phyloP scores from a whole-genome alignment of 2,888 invertebrate species.

The Allacma fusca region DNA sequence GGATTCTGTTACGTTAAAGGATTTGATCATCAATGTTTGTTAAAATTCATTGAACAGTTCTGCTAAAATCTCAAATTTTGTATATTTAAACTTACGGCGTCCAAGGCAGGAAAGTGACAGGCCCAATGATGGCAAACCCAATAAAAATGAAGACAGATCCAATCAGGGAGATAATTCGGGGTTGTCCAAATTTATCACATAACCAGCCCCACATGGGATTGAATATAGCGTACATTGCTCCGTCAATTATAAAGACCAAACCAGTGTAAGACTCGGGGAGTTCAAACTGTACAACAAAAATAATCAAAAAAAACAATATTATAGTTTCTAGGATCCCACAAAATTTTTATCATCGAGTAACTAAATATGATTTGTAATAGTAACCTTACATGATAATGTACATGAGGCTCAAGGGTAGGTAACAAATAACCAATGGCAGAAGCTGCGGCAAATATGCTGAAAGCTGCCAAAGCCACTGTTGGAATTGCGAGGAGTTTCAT shows the following conservation, averaged over 20 bases:
- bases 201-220: slow-evolving; percentile 83
- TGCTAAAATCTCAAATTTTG: too few species aligned
- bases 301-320: neutral
- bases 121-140: slow-evolving; percentile 81
- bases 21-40: slow-evolving; percentile 74
- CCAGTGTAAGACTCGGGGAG: slow-evolving; percentile 62
- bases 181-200: slow-evolving; percentile 75
- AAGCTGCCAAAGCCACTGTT: slow-evolving; percentile 75
- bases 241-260: slow-evolving; percentile 79
- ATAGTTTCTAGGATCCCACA: slow-evolving; percentile 1
- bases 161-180: slow-evolving; percentile 74
- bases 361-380: too few species aligned
- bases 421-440: slow-evolving; percentile 87
- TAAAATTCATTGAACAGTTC: slow-evolving; percentile 74
- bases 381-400: slow-evolving; percentile 69
- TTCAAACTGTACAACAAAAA: slow-evolving; percentile 38
- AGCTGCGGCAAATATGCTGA: slow-evolving; percentile 78
- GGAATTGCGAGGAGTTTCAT: slow-evolving; percentile 74
- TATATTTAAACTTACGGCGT: slow-evolving; percentile 23
- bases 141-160: slow-evolving; percentile 74
- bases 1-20: slow-evolving; percentile 64
- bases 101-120: slow-evolving; percentile 76
- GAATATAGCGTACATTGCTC: slow-evolving; percentile 80
- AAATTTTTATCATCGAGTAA: neutral
- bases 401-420: slow-evolving; percentile 87